Conservation (phyloP, 2,797 vertebrate species). For the Gouania willdenowi region DNA sequence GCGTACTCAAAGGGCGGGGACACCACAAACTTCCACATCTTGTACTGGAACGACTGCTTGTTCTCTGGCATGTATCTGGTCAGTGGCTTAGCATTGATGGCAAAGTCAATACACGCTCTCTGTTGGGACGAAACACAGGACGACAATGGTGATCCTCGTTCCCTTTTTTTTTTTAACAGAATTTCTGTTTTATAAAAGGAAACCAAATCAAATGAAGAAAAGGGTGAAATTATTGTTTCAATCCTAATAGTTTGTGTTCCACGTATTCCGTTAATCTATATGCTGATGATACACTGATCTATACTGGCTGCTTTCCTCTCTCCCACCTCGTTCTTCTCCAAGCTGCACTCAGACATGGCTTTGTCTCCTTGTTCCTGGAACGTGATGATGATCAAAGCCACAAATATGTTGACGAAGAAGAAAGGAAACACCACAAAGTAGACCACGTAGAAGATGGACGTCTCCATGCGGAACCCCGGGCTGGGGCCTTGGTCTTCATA, state of each 20-base stretch:
- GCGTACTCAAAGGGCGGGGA: conserved; percentile 97
- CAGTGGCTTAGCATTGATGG: conserved; percentile 94
- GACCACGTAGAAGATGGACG: conserved; percentile 98
- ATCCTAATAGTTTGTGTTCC: no score
- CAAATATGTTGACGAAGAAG: conserved; percentile 99
- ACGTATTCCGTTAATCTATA: no score
- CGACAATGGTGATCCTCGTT: no score
- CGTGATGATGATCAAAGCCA: conserved; percentile 98
- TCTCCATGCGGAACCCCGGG: conserved; percentile 96
- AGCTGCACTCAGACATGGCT: conserved; percentile 96
- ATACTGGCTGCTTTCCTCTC: no score
- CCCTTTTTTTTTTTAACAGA: no score
- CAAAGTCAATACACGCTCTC: conserved; percentile 98
- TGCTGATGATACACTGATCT: no score
- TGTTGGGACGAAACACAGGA: conserved; percentile 53
- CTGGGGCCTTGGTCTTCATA: conserved; percentile 95
- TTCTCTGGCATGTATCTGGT: conserved; percentile 97
- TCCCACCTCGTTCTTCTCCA: conserved; percentile 96
- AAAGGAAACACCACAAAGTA: conserved; percentile 99
- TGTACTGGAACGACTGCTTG: conserved; percentile 96
- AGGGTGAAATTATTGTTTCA: no score
- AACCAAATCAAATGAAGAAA: conserved; percentile 16
- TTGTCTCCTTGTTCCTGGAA: conserved; percentile 99
- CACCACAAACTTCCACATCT: conserved; percentile 97
- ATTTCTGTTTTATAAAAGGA: no score